These are phyloP conservation scores for Lithosia quadra DNA, from an alignment of 2,888 invertebrate species.

Conservation along the genomic window DNA sequence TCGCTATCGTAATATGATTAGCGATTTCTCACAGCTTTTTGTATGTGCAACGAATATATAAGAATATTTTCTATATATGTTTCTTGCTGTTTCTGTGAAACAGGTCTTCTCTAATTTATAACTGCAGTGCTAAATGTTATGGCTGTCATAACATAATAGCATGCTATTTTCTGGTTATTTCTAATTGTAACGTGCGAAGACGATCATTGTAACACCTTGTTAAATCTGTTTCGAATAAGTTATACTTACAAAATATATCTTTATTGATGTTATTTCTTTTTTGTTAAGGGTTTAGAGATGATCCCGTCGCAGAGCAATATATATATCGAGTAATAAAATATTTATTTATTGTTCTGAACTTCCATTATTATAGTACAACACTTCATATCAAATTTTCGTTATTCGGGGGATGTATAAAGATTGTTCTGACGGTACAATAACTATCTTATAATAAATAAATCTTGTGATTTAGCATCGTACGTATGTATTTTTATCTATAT, in stretches of 20 bases:
- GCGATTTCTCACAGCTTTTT: constrained; percentile 65
- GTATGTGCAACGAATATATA: constrained; percentile 74
- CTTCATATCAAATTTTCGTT: constrained; percentile 67
- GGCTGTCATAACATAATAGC: constrained; percentile 7
- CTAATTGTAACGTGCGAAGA: constrained; percentile 14
- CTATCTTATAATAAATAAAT: constrained; percentile 64
- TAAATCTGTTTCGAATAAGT: constrained; percentile 49
- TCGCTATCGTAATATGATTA: constrained; percentile 48
- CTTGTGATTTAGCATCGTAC: constrained; percentile 72
- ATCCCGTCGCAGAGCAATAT: constrained; percentile 7
- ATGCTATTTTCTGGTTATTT: constrained; percentile 10
- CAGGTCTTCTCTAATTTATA: constrained; percentile 36
- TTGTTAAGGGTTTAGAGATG: constrained; percentile 28
- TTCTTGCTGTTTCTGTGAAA: constrained; percentile 64
- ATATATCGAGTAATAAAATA: constrained; percentile 17
- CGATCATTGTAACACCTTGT: constrained; percentile 34
- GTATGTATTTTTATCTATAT: constrained; percentile 56
- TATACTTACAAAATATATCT: constrained; percentile 41
- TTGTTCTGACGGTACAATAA: constrained; percentile 69
- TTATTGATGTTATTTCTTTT: constrained; percentile 43
- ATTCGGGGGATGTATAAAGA: constrained; percentile 48
- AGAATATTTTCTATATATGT: constrained; percentile 50
- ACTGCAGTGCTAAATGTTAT: constrained; percentile 27
- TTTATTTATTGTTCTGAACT: constrained; percentile 30
- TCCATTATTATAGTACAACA: constrained; percentile 62